Percentiles rank a stretch among this genome's conserved stretches.
Conservation (phyloP, 1,140 invertebrate genomes). For the Coelopa frigida region DNA sequence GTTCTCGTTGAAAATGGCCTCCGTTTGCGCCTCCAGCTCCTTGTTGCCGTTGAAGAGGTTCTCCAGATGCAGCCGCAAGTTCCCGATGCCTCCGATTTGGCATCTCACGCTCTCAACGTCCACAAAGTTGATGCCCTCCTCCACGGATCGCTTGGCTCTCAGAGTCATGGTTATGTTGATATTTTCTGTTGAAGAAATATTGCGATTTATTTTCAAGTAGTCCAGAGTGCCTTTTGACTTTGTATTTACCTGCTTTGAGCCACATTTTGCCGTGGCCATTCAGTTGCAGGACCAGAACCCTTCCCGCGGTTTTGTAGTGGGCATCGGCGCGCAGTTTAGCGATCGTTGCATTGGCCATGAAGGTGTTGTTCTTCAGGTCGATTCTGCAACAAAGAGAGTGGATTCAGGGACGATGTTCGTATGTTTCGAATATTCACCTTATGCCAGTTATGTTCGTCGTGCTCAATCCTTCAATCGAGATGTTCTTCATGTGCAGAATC, state of each 20-base stretch:
- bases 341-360: conserved; percentile 34
- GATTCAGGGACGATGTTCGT: not conserved
- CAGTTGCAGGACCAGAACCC: conserved; percentile 58
- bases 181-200: conserved; percentile 45
- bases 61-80: conserved; percentile 23
- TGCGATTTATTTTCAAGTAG: too few species aligned
- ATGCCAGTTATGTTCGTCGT: conserved; percentile 1
- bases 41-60: conserved; percentile 21
- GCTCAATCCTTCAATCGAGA: not conserved
- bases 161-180: conserved; percentile 52
- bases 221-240: too few species aligned
- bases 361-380: not conserved
- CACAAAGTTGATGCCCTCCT: conserved; percentile 52
- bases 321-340: conserved; percentile 58
- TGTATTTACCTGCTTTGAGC: conserved; percentile 59
- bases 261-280: conserved; percentile 57
- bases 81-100: conserved; percentile 22
- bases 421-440: not conserved
- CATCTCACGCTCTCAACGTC: conserved; percentile 47
- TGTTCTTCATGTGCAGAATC: not conserved
- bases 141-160: conserved; percentile 50
- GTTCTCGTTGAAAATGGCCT: conserved; percentile 56
- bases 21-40: conserved; percentile 52
- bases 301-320: conserved; percentile 58
- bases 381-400: not conserved